Percentiles rank a stretch among this genome's conserved stretches.
Conservation (phyloP, 2,113 vertebrate genomes). For the Pyrgilauda ruficollis region DNA sequence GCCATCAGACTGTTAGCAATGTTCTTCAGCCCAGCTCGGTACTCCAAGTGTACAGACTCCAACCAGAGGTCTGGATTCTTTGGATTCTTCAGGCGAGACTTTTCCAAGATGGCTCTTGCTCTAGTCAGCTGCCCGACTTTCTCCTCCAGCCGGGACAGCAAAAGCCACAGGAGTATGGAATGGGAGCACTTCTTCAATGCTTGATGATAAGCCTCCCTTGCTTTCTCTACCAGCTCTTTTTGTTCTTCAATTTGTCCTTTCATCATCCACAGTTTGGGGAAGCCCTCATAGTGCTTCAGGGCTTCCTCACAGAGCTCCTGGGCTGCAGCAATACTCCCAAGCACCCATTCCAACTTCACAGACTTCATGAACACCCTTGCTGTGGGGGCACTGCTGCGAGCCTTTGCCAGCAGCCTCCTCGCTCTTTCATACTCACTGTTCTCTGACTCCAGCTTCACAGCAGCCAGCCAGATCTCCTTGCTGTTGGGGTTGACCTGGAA, state of each 20-base stretch:
- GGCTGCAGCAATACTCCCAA: neutral
- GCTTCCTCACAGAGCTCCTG: neutral
- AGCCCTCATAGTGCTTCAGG: neutral
- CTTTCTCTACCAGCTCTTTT: neutral
- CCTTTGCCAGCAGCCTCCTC: constrained; percentile 91
- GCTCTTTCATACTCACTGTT: constrained; percentile 95
- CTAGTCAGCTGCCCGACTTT: constrained; percentile 89
- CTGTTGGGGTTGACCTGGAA: constrained; percentile 96
- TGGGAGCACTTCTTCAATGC: constrained; percentile 93
- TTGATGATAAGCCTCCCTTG: neutral
- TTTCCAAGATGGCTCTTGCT: constrained; percentile 93
- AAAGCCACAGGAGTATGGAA: constrained; percentile 88
- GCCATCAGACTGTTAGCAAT: constrained; percentile 95
- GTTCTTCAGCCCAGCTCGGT: constrained; percentile 90
- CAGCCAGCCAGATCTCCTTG: constrained; percentile 98
- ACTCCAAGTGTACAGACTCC: constrained; percentile 91
- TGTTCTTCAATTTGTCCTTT: neutral
- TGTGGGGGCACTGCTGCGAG: constrained; percentile 93
- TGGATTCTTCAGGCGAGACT: constrained; percentile 88
- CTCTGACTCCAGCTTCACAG: constrained; percentile 95
- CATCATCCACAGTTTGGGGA: neutral
- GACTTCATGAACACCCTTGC: constrained; percentile 79
- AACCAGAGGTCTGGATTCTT: constrained; percentile 93
- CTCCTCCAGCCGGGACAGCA: constrained; percentile 94
- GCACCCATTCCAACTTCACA: neutral